Percentiles rank a stretch among this genome's conserved stretches.
Conservation (phyloP, 2,797 vertebrate species). For the Gymnoscopelus microlampas region DNA sequence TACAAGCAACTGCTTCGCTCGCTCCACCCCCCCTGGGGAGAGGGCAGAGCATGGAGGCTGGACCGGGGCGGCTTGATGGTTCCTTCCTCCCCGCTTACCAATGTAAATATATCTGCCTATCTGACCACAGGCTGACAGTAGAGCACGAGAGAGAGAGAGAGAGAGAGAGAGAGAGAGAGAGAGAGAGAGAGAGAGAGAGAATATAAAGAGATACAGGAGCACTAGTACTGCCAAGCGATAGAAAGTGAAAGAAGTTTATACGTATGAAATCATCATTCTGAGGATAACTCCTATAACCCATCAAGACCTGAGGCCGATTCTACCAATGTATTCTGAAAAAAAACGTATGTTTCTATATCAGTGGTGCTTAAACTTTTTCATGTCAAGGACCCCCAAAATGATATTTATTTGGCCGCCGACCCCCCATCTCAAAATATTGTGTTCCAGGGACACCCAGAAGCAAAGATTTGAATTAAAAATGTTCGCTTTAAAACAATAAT, state of each 20-base stretch:
- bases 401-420: too few species aligned
- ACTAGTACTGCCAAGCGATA: conserved; percentile 40
- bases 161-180: conserved; percentile 25
- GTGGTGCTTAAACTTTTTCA: too few species aligned
- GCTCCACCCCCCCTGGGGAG: conserved; percentile 75
- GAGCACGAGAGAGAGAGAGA: conserved; percentile 5
- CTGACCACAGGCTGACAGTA: conserved; percentile 67
- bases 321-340: too few species aligned
- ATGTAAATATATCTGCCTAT: conserved; percentile 77
- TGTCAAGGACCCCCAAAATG: too few species aligned
- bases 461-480: too few species aligned
- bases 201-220: conserved; percentile 32
- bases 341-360: too few species aligned
- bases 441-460: too few species aligned
- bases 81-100: conserved; percentile 75
- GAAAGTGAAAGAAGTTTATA: conserved; percentile 11
- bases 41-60: conserved; percentile 56
- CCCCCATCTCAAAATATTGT: too few species aligned
- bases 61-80: conserved; percentile 81
- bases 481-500: too few species aligned
- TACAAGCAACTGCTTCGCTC: conserved; percentile 64
- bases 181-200: background rate
- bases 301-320: too few species aligned
- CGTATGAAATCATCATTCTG: background rate
- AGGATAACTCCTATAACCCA: background rate